Base-by-base conservation (phyloP, 2,797 vertebrate species). In the Sebastiscus tertius region DNA sequence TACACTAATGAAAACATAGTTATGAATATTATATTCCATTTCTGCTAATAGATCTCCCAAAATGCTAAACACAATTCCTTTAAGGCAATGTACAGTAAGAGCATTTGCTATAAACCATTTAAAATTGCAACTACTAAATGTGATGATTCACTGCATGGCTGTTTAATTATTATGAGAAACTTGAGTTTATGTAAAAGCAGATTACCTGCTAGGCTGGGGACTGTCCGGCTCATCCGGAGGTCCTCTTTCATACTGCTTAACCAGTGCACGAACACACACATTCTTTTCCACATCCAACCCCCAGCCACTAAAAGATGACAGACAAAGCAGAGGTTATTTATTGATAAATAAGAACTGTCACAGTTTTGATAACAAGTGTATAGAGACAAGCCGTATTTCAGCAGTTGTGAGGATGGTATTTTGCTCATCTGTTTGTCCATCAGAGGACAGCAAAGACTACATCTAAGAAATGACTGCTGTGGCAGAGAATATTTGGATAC, bases 211-310 rank as follows among this genome's bases (percentile, higher is more conserved):
- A 4, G 94, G 71, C 65, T 77, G 92, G 49, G 94, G 88, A 13
- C 62, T 0, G 72, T 92, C 70, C 79, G 77, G 72, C 66, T 96
- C 89, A 85, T 97, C 93, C n/a, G 88, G 80, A 14, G 75, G 4
- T 72, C 87, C 89, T 87, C 61, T 94, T 90, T 99, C 98, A 8
- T 99, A 99, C 75, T 99, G 98, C 89, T 99, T 93, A 62, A 99
- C 98, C 86, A 99, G 93, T 0, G 97, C 96, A 6, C 98, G 96
- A 60, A 99, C 98, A 2, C 98, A 98, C 79, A 97, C 97, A 8
- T 95, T 96, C 80, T 97, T 97, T 36, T 98, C 97, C 1, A 94
- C 95, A 81, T 96, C 80, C 75, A 95, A 94, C 80, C 92, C 95
- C 70, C 94, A 96, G 81, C 95, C 96, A 86, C 87, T 95, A 74